phyloP scores from a whole-genome alignment of 2,113 vertebrate genomes.

The Chloropsis hardwickii region DNA sequence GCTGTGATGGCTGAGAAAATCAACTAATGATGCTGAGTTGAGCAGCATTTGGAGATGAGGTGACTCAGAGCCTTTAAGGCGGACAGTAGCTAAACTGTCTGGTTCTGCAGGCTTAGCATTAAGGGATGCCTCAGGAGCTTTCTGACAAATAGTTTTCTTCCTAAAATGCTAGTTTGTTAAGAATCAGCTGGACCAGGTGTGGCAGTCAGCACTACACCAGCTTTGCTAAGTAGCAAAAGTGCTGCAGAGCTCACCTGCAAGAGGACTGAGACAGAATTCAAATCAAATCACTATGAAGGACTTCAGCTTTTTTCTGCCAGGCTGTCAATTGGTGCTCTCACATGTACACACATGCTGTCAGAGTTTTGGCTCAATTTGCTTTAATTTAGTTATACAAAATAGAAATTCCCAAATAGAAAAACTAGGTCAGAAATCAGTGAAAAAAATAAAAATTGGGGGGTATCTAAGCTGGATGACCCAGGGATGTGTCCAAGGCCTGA shows the following conservation, averaged over 20 bases:
- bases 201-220: neutral
- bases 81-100: neutral
- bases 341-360: neutral
- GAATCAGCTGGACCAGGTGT: neutral
- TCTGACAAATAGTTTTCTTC: neutral
- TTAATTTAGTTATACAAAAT: neutral
- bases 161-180: neutral
- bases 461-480: neutral
- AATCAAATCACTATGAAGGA: neutral
- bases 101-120: neutral
- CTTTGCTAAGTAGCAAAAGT: neutral
- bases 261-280: neutral
- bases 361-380: neutral
- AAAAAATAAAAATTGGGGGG: neutral
- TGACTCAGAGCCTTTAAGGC: neutral
- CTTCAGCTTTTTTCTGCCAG: neutral
- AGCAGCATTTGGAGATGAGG: neutral
- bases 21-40: neutral
- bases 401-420: neutral
- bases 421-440: neutral
- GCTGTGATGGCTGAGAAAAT: neutral
- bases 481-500: neutral
- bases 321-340: neutral
- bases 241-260: neutral
- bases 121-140: neutral